Evolutionary conservation across 2,888 invertebrate genomes (phyloP).

Genomic region (Formica aserva): DNA sequence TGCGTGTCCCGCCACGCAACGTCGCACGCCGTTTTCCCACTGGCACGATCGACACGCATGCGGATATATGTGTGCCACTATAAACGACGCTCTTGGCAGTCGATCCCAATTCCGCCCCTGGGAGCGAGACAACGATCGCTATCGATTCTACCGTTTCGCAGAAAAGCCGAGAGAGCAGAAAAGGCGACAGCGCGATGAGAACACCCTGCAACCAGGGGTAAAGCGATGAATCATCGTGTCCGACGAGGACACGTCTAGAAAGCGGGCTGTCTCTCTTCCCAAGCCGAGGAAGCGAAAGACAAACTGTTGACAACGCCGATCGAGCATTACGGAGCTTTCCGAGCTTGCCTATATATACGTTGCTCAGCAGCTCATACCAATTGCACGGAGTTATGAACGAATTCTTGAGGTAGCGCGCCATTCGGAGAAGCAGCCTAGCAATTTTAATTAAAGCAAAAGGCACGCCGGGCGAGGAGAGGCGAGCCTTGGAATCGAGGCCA

Average conservation of each 20-base stretch:
- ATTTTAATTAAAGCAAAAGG: conserved; percentile 84
- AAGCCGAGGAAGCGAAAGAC: conserved; percentile 28
- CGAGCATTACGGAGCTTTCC: conserved; percentile 41
- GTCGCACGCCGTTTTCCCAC: conserved; percentile 52
- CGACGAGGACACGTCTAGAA: conserved; percentile 23
- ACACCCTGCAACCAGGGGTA: conserved; percentile 34
- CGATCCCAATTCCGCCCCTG: conserved; percentile 47
- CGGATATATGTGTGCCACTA: conserved; percentile 11
- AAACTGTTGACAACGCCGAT: conserved; percentile 35
- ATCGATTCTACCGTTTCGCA: conserved; percentile 35
- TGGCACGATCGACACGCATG: conserved; percentile 42
- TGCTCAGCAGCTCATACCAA: neutral
- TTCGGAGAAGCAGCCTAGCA: conserved; percentile 79
- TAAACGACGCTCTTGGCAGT: conserved; percentile 12
- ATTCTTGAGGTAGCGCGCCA: conserved; percentile 78
- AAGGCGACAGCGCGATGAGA: conserved; percentile 29
- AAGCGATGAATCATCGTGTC: conserved; percentile 50
- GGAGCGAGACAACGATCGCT: conserved; percentile 35
- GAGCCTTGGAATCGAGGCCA: conserved; percentile 43
- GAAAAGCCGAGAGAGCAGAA: conserved; percentile 28
- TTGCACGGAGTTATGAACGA: conserved; percentile 82
- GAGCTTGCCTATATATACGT: conserved; percentile 19
- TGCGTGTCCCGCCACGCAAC: conserved; percentile 50
- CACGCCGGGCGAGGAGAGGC: conserved; percentile 56
- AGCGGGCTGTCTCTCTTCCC: conserved; percentile 33